Evolutionary conservation across 2,113 vertebrate genomes (phyloP), one percentile per base, ranked within the genome.

Genomic region (Aptenodytes patagonicus): DNA sequence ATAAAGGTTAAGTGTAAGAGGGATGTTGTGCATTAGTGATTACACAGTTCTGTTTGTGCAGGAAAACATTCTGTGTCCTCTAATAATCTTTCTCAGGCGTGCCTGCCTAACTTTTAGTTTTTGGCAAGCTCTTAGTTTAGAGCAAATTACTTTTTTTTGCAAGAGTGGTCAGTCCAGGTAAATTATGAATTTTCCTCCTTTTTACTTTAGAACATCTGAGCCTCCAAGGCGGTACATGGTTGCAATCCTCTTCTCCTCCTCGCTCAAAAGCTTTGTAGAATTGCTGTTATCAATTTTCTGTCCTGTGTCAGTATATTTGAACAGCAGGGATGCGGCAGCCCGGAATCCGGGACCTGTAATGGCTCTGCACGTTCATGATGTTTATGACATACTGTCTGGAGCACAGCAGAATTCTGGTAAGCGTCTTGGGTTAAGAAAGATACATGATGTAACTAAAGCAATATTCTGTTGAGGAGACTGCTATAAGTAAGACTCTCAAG

Each of bases 201-300:
- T 87, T 69, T 79, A 4, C 44, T 92, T 84, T 61, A 62, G 69
- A 87, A 85, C 22, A 58, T 61, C 78, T 95, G 66, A 91, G 75
- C 75, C 91, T 68, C n/a, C 62, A 68, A 89, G 94, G 75, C 70
- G 80, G 70, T 76, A 73, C 73, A 83, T 87, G 70, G 38, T 70
- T 6, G 1, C 46, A 80, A 5, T 80, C 40, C 29, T 83, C 49
- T 69, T 64, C 73, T 87, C 70, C 57, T 92, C 49, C 52, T 71
- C 38, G 20, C 76, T 83, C 68, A 77, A 86, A 94, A 94, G 51
- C 75, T 83, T 70, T 87, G 34, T 40, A 78, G 82, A 86, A 93
- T 93, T 94, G 61, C 79, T 95, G 64, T 78, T 85, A 83, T 77
- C 89, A 77, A 81, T 95, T 87, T 94, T 82, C 76, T 91, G 58